Conservation (phyloP, 2,797 vertebrate species). For the Enteromius viviparus region DNA sequence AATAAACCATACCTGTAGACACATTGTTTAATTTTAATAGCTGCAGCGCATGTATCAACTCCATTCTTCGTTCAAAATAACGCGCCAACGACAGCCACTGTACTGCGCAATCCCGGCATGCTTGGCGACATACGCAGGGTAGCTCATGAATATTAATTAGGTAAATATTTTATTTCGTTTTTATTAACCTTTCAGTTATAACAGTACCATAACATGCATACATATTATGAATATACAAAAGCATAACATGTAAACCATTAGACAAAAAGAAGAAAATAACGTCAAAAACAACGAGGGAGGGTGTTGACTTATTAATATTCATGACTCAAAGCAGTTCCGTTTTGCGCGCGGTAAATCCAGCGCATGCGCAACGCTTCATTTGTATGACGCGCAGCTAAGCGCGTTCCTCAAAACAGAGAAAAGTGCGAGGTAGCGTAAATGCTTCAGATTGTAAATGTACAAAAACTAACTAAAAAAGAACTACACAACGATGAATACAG, state of each 20-base stretch:
- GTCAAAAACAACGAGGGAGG: background rate
- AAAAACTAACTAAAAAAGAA: constrained; percentile 12
- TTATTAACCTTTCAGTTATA: background rate
- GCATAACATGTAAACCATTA: background rate
- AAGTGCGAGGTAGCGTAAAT: background rate
- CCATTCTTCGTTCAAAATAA: constrained; percentile 74
- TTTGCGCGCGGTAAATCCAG: background rate
- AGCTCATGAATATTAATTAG: constrained; percentile 28
- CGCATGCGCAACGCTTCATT: background rate
- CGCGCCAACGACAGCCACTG: constrained; percentile 65
- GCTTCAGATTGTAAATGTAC: background rate
- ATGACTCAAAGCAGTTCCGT: background rate
- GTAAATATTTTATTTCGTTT: background rate
- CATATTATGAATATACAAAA: background rate
- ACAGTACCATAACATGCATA: too few species aligned
- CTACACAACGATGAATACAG: background rate
- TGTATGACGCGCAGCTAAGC: background rate
- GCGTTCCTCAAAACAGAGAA: constrained; percentile 8
- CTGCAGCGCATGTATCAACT: constrained; percentile 65
- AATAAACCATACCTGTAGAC: constrained; percentile 63
- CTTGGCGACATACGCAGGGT: background rate
- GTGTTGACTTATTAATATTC: background rate
- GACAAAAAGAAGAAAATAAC: background rate
- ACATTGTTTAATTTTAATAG: constrained; percentile 68
- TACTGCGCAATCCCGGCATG: constrained; percentile 23